Percentiles rank a stretch among this genome's conserved stretches.
Evolutionary conservation across 1,140 invertebrate genomes (phyloP).

Genomic region (Bombus picipes): DNA sequence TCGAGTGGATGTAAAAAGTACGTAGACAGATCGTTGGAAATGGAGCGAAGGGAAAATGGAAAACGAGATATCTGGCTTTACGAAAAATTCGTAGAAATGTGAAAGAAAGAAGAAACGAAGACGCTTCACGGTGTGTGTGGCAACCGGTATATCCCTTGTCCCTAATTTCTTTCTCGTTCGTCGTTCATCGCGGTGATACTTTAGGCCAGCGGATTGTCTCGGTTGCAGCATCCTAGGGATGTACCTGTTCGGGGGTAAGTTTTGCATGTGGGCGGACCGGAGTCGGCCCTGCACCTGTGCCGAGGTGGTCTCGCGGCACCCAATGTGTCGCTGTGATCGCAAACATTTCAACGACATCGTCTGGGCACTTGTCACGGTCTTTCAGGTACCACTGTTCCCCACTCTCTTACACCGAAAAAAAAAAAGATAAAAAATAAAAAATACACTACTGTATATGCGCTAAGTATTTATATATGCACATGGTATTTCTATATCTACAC

Average conservation of each 20-base stretch:
- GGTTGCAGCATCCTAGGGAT: slow-evolving; percentile 96
- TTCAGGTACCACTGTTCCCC: slow-evolving; percentile 90
- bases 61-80: no score
- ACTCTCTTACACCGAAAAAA: slow-evolving; percentile 45
- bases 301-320: slow-evolving; percentile 92
- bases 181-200: slow-evolving; percentile 67
- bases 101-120: slow-evolving; percentile 1
- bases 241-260: slow-evolving; percentile 99
- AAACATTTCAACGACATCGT: slow-evolving; percentile 99
- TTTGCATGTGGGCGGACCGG: slow-evolving; percentile 96
- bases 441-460: slow-evolving; percentile 26
- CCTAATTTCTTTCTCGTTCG: slow-evolving; percentile 14
- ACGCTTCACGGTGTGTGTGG: slow-evolving; percentile 20
- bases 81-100: neutral
- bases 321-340: slow-evolving; percentile 95
- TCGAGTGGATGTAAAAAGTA: neutral
- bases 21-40: no score
- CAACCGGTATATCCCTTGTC: neutral
- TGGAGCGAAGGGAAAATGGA: no score
- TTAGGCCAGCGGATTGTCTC: slow-evolving; percentile 81
- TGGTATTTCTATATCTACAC: neutral
- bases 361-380: slow-evolving; percentile 97
- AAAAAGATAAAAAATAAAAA: no score
- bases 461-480: slow-evolving; percentile 35
- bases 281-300: slow-evolving; percentile 94